Conservation (phyloP, 2,888 invertebrate genomes). For the Muschampia plurimacula region DNA sequence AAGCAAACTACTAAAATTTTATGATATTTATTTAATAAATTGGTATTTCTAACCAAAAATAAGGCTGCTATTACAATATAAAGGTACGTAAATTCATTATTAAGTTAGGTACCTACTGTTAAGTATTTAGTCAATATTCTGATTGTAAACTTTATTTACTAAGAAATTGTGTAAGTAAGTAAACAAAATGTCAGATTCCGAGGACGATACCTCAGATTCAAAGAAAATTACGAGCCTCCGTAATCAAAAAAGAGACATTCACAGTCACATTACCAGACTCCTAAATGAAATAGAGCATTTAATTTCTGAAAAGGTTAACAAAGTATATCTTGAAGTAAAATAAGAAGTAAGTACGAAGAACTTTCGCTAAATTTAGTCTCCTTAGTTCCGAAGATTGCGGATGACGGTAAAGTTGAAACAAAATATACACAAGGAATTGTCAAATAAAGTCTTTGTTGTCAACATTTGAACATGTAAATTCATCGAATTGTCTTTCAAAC, state of each 20-base stretch:
- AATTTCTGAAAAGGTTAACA: not conserved
- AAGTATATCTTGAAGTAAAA: not conserved
- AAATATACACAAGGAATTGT: not conserved
- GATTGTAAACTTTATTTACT: no score
- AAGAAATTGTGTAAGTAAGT: no score
- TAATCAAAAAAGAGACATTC: not conserved
- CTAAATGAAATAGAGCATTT: not conserved
- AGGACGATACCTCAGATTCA: not conserved
- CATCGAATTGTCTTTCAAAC: not conserved
- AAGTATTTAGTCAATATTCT: no score
- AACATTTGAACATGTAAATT: not conserved
- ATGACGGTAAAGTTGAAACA: not conserved
- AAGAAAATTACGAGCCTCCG: not conserved
- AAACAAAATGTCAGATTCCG: not conserved
- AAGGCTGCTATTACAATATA: no score
- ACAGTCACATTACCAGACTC: not conserved
- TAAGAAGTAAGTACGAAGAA: not conserved
- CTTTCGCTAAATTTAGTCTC: not conserved
- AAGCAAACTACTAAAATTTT: no score
- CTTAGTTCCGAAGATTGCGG: not conserved
- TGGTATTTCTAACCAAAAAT: no score
- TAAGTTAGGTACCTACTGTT: no score
- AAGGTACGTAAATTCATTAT: no score
- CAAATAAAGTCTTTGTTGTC: not conserved
- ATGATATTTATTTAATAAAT: no score